Evolutionary conservation across 37 sponge, comb jelly and placozoan genomes (phyloP).

Genomic region (Eunapius fragilis): DNA sequence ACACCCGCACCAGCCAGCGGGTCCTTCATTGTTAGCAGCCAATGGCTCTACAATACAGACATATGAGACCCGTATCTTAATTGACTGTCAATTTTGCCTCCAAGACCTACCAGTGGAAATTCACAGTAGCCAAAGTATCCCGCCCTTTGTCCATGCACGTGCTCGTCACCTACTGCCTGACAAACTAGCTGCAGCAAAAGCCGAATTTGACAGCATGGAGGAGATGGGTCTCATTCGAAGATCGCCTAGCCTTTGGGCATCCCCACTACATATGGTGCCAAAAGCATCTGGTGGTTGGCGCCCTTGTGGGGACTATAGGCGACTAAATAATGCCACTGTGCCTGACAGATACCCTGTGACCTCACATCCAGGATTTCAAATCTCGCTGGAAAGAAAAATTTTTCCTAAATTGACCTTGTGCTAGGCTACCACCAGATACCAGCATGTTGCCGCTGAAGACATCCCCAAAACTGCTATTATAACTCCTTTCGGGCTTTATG

Average conservation of each 20-base stretch:
- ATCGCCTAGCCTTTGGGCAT: conserved; percentile 38
- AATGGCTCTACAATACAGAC: conserved; percentile 24
- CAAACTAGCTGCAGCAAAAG: not conserved
- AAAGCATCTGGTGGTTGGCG: conserved; percentile 55
- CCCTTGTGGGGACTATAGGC: conserved; percentile 51
- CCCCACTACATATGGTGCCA: conserved; percentile 61
- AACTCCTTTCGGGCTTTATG: conserved; percentile 8
- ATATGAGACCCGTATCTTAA: not conserved
- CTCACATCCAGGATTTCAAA: conserved; percentile 25
- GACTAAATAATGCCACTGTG: conserved; percentile 21
- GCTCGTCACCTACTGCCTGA: conserved; percentile 30
- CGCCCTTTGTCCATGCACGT: conserved; percentile 31
- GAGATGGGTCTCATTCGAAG: conserved; percentile 34
- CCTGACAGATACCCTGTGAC: conserved; percentile 34
- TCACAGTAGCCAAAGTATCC: conserved; percentile 13
- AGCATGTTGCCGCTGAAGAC: conserved; percentile 11
- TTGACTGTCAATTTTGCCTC: too few species aligned
- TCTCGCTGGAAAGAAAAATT: not conserved
- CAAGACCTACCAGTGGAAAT: too few species aligned
- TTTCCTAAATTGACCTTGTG: conserved; percentile 18
- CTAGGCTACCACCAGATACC: conserved; percentile 55
- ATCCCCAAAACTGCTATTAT: conserved; percentile 33
- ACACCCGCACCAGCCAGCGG: not conserved
- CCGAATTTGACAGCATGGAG: conserved; percentile 40
- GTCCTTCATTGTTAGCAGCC: conserved; percentile 6